Base-by-base conservation (phyloP, 1,140 invertebrate genomes). In the Campoletis sonorensis region DNA sequence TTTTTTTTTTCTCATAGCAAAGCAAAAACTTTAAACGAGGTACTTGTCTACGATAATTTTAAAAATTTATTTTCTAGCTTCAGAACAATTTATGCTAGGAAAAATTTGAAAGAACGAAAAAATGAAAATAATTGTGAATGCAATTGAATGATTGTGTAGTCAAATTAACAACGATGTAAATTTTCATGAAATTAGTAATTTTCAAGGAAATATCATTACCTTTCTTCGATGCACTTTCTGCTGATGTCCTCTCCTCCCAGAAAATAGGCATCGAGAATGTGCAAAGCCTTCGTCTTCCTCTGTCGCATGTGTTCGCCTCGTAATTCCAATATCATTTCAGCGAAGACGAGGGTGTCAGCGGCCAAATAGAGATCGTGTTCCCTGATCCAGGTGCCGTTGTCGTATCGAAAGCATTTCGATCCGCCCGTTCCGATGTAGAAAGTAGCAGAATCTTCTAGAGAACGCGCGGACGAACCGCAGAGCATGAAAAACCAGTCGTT, bases 251-350 rank as follows among this genome's bases (percentile, higher is more conserved):
- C 94, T 18, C 95, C 95, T 68, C 96, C 97, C 11, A 99, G 91
- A 70, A 94, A 92, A 68, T 96, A 91, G 0, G 95, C 97, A 91
- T 99, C 98, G 21, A 99, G 94, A 4, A 98, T 95, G 90, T 99
- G 97, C 2, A 98, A 89, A 3, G 94, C 94, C 68, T 90, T 93
- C 10, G 93, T 93, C 83, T 93, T 93, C 23, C 91, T 92, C 85
- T 96, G 95, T 15, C 89, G 92, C 75, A 87, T 91, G 13, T 93
- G 93, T 86, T 95, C 92, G 40, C 96, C 96, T 79, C 91, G 92
- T 26, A 94, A 93, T 90, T 98, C 98, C 77, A 93, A 93, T 0
- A 98, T 95, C 61, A 97, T 89, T 92, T 98, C 97, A 0, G 94
- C 97, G 87, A 95, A 97, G 30, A 98, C 88, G 0, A 98, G 85